Percentiles rank a stretch among this genome's conserved stretches.
These are phyloP conservation scores for Melanostigma gelatinosum DNA, from an alignment of 2,113 vertebrate species.

Conservation along the genomic window DNA sequence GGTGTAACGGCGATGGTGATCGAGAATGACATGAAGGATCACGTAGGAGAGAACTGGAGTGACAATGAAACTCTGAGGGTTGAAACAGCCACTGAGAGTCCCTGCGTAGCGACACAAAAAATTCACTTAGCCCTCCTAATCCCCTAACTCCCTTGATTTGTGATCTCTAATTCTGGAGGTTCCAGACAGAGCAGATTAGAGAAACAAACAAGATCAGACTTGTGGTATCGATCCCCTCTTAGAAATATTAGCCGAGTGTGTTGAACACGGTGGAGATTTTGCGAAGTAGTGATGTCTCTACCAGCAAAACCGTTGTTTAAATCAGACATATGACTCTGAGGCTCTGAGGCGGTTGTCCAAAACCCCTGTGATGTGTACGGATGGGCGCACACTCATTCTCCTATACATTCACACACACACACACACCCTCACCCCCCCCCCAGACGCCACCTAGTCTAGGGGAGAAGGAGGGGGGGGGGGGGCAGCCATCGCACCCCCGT, in stretches of 20 bases:
- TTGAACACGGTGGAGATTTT: too few relatives aligned
- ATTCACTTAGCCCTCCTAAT: slow-evolving; percentile 26
- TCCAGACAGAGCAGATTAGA: slow-evolving; percentile 44
- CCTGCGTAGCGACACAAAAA: slow-evolving; percentile 11
- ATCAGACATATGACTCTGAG: too few relatives aligned
- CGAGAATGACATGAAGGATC: slow-evolving; percentile 22
- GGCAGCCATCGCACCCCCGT: too few relatives aligned
- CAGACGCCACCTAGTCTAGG: too few relatives aligned
- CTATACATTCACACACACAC: too few relatives aligned
- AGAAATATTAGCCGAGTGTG: slow-evolving; percentile 43
- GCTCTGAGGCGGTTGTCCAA: too few relatives aligned
- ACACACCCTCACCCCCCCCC: too few relatives aligned
- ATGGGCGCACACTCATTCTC: too few relatives aligned
- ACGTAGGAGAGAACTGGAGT: slow-evolving; percentile 2
- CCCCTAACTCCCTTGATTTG: slow-evolving; percentile 45
- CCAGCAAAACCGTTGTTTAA: too few relatives aligned
- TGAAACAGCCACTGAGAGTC: background rate
- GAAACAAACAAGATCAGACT: slow-evolving; percentile 48
- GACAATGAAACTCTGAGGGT: slow-evolving; percentile 19
- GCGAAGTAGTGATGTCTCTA: too few relatives aligned
- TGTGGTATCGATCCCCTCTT: slow-evolving; percentile 45
- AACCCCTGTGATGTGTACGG: too few relatives aligned
- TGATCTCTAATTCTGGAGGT: slow-evolving; percentile 22
- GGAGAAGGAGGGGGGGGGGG: too few relatives aligned
- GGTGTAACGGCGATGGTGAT: slow-evolving; percentile 32